Conservation (phyloP, 2,113 vertebrate genomes). For the Emydocephalus ijimae region DNA sequence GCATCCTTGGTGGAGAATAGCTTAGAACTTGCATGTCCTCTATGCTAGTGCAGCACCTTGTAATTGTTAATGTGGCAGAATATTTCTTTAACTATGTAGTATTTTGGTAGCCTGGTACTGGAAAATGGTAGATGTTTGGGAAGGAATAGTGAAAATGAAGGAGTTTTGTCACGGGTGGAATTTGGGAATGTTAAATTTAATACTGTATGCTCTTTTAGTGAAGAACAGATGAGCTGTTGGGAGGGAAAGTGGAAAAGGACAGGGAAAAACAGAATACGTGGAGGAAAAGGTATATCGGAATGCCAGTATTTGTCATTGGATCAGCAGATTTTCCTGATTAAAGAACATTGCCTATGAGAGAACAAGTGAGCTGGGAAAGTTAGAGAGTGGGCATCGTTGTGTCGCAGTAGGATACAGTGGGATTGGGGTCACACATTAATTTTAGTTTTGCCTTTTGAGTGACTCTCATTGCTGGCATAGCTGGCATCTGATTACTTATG, state of each 20-base stretch:
- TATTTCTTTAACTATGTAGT: background rate
- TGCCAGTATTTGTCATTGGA: background rate
- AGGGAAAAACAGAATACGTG: background rate
- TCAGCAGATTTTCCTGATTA: background rate
- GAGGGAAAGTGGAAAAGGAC: background rate
- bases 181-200: background rate
- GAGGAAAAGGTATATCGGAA: background rate
- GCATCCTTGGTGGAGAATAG: background rate
- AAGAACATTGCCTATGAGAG: background rate
- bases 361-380: background rate
- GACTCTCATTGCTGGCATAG: background rate
- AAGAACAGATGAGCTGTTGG: background rate
- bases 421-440: background rate
- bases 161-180: background rate
- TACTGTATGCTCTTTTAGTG: background rate
- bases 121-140: background rate
- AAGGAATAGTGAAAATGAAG: background rate
- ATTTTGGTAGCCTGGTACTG: background rate
- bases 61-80: background rate
- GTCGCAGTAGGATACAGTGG: background rate
- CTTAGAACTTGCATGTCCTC: background rate
- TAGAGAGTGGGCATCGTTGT: background rate
- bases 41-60: background rate
- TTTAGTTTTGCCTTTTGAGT: background rate
- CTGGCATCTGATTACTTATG: background rate